Base-by-base conservation (phyloP, 2,888 invertebrate species). In the Scaptomyza tumidula region DNA sequence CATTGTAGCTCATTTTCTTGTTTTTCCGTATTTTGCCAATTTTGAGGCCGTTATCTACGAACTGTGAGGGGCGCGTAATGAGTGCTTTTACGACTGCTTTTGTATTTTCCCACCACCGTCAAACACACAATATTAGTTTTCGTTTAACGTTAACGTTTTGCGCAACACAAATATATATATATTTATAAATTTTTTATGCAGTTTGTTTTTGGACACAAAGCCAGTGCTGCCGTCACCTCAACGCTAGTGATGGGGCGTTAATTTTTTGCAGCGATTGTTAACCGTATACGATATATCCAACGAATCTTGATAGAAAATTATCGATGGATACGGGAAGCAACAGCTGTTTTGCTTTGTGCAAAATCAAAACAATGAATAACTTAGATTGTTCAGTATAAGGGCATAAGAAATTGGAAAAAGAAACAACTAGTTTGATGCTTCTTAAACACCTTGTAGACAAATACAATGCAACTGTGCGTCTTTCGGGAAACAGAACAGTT, bases 1-100 rank as follows among this genome's bases (percentile, higher is more conserved):
- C 92, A 82, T 89, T 91, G 70, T 90, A 92, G 78, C 92, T 92
- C 92, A 92, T 92, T 86, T 89, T 92, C 72, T 82, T 88, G 58
- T 83, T 77, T 80, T 89, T 89, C 76, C 89, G 86, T 90, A 90
- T 89, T 80, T 90, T 90, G 79, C 90, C 90, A 90, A 90, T 90
- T 90, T 91, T 90, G 90, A 90, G 83, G 89, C 90, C 86, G 90
- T 90, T 89, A 70, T 63, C 45, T 76, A 46, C 46, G 57, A 60
- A 70, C 75, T 49, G 59, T 64, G 48, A 46, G 16, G 56, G 49
- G 54, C 19, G 46, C 60, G 54, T 63, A 72, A 60, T 27, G 10
- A 44, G 33, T 69, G 29, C 19, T 46, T 58, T 46, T 13, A 31
- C 11, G 11, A 35, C 9, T 24, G 45, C 31, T 14, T 11, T 24